Evolutionary conservation across 2,113 vertebrate species (phyloP).

Genomic region (Brienomyrus longianalis): DNA sequence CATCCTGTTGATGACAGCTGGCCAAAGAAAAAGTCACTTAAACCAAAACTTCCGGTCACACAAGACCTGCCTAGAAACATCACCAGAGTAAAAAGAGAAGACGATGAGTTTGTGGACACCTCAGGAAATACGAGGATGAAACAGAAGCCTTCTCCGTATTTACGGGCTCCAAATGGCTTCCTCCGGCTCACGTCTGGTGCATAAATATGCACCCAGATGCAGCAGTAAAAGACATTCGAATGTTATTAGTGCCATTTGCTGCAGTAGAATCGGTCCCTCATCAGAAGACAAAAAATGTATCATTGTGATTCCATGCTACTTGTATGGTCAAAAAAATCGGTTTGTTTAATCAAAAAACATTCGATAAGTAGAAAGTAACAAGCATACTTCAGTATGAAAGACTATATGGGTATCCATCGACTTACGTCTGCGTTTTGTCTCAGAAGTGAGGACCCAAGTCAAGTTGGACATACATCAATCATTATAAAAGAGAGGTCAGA

Average conservation of each 20-base stretch:
- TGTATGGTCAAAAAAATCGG: background rate
- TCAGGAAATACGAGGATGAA: background rate
- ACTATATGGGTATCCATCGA: background rate
- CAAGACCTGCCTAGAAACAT: background rate
- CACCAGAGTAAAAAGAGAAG: background rate
- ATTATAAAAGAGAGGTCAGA: background rate
- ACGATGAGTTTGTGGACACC: background rate
- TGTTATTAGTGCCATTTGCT: background rate
- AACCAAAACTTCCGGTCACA: background rate
- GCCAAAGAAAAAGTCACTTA: background rate
- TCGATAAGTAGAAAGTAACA: background rate
- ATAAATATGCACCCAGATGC: background rate
- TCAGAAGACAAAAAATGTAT: background rate
- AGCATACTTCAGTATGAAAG: background rate
- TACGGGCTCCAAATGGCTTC: background rate
- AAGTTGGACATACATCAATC: background rate
- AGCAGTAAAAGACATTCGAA: background rate
- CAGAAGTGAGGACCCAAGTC: background rate
- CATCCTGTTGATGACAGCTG: background rate
- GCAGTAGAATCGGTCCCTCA: background rate
- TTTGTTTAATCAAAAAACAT: background rate
- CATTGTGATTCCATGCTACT: background rate
- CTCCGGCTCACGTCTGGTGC: background rate
- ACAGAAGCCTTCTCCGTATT: background rate
- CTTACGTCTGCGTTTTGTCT: background rate